Evolutionary conservation across 2,888 invertebrate species (phyloP), one percentile per base, ranked within the genome.

Genomic region (Conomelus anceps): DNA sequence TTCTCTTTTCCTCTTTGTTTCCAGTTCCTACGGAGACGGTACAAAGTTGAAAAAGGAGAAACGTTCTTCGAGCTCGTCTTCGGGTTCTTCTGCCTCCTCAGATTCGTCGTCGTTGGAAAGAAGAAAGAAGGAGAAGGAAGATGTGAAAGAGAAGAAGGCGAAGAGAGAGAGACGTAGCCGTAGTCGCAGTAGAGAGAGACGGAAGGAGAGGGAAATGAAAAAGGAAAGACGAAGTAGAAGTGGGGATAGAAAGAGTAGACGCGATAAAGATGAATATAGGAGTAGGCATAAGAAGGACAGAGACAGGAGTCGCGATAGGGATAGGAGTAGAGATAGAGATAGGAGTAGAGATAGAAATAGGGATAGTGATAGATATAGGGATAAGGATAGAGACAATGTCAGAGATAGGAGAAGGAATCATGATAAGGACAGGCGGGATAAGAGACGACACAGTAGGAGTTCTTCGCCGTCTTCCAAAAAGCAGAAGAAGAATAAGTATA

Each of bases 121-220:
- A 1, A 20, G 63, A 7, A 63, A n/a, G n/a, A 63, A n/a, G n/a
- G 88, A 22, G 24, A 17, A 34, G 23, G n/a, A 29, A n/a, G 26
- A 24, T 20, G 24, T 22, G 20, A 87, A 24, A n/a, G 6, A 84
- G 22, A 63, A 90, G 86, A 90, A 90, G 88, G 87, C 87, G n/a
- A 89, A 90, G 26, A 90, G 86, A 84, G 87, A 89, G 41, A 88
- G 88, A 85, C 20, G 88, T 0, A 88, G 86, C 26, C 26, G 87
- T 23, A 26, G 29, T 91, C 91, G 90, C 92, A 93, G 90, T 92
- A 93, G 7, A 91, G 91, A 91, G 91, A n/a, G 92, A 91, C 89
- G 91, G 23, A 23, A 22, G 88, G 88, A 89, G 90, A 90, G 91
- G 89, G 89, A 90, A 24, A 17, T 86, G 86, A 90, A 91, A 90